Percentiles rank a stretch among this genome's conserved stretches.
These are phyloP conservation scores for Sarcophaga bullata DNA, from an alignment of 1,140 invertebrate species.

Conservation along the genomic window DNA sequence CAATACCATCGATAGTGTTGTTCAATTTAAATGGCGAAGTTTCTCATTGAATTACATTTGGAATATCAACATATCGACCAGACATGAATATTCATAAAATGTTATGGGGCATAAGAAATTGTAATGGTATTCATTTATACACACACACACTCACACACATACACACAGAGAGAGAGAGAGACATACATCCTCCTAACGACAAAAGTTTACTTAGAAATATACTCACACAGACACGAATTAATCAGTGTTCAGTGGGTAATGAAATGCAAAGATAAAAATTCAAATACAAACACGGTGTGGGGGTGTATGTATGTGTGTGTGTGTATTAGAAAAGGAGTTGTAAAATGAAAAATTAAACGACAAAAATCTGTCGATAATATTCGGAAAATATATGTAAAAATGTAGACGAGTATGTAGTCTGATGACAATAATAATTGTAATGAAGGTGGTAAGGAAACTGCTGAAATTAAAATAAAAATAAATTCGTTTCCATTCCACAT, in stretches of 20 bases:
- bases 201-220: not conserved
- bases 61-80: constrained; percentile 31
- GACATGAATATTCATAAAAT: constrained; percentile 33
- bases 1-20: constrained; percentile 17
- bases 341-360: not conserved
- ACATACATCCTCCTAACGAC: not conserved
- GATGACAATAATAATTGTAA: no score
- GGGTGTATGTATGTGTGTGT: not conserved
- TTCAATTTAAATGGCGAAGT: constrained; percentile 30
- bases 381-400: no score
- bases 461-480: no score
- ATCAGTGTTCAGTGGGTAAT: not conserved
- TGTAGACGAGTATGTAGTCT: no score
- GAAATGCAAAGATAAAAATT: not conserved
- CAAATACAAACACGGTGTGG: not conserved
- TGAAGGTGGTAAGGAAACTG: no score
- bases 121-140: not conserved
- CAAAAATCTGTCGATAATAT: no score
- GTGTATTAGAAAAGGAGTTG: not conserved
- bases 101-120: constrained; percentile 15
- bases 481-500: no score
- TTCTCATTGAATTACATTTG: constrained; percentile 37
- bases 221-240: not conserved
- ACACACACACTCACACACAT: not conserved
- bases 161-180: not conserved